phyloP scores from a whole-genome alignment of 2,797 vertebrate species.

The Aulostomus chinensis region DNA sequence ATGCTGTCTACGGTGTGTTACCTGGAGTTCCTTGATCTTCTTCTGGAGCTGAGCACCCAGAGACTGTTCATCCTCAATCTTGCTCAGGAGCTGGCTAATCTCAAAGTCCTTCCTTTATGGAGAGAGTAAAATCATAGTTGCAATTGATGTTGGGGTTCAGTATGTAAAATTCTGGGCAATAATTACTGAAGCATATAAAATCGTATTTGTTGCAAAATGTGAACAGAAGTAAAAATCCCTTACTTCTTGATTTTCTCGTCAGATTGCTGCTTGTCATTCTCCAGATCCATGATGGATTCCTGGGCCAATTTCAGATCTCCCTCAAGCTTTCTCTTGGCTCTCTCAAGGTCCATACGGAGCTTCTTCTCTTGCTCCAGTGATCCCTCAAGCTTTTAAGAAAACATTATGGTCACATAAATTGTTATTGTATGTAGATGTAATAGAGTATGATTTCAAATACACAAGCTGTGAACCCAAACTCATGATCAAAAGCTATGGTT shows the following conservation, averaged over 20 bases:
- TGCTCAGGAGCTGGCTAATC: conserved; percentile 82
- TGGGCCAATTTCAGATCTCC: no score
- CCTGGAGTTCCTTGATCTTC: conserved; percentile 84
- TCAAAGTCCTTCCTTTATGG: conserved; percentile 87
- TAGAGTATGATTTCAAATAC: no score
- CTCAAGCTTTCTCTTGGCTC: no score
- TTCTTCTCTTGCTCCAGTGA: conserved; percentile 88
- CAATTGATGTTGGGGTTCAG: no score
- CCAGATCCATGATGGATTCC: no score
- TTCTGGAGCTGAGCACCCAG: conserved; percentile 71
- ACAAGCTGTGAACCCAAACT: no score
- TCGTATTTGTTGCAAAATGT: no score
- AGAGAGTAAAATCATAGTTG: not conserved
- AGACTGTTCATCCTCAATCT: conserved; percentile 84
- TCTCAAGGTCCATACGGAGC: conserved; percentile 77
- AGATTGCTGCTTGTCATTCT: no score
- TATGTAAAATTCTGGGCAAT: no score
- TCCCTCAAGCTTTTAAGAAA: conserved; percentile 77
- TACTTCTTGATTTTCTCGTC: conserved; percentile 88
- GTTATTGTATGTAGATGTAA: not conserved
- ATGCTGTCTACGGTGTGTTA: conserved; percentile 8
- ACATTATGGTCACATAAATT: not conserved
- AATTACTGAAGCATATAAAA: no score
- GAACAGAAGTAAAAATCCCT: no score
- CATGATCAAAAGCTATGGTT: no score